Conservation (phyloP, 2,888 invertebrate genomes). For the Melieria picta region DNA sequence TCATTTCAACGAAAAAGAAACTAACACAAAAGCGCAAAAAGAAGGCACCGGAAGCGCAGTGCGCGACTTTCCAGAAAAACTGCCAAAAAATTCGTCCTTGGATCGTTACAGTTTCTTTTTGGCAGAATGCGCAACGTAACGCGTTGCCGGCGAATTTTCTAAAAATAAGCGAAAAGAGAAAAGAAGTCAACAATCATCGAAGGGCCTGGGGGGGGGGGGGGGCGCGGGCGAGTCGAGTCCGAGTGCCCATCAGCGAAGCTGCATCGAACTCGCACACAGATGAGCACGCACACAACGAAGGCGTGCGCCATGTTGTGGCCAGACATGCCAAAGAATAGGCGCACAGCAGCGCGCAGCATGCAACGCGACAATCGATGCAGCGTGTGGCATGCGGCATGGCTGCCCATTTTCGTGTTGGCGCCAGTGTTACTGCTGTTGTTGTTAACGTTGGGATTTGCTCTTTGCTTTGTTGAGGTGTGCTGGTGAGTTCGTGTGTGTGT, state of each 20-base stretch:
- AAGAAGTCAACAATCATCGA: constrained; percentile 26
- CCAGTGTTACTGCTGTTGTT: neutral
- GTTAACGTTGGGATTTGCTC: neutral
- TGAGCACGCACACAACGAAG: neutral
- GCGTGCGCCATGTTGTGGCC: constrained; percentile 33
- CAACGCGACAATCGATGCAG: constrained; percentile 2
- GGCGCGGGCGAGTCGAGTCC: constrained; percentile 14
- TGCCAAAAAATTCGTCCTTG: constrained; percentile 65
- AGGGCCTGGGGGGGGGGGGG: constrained; percentile 1
- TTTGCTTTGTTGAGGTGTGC: neutral
- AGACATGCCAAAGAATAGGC: constrained; percentile 32
- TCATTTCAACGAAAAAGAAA: constrained; percentile 2
- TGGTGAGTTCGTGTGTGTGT: neutral
- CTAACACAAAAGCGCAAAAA: constrained; percentile 28
- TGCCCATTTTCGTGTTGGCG: constrained; percentile 14
- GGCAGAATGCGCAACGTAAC: constrained; percentile 43
- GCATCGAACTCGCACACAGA: neutral
- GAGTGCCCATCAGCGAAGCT: too few relatives aligned
- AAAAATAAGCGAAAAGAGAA: constrained; percentile 58
- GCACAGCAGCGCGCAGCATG: constrained; percentile 26
- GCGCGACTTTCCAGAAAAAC: constrained; percentile 50
- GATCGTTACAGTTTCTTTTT: constrained; percentile 64
- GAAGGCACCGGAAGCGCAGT: constrained; percentile 28
- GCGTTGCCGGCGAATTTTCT: constrained; percentile 47
- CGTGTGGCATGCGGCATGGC: neutral